phyloP scores from a whole-genome alignment of 1,140 invertebrate species.

The Anadara kagoshimensis region DNA sequence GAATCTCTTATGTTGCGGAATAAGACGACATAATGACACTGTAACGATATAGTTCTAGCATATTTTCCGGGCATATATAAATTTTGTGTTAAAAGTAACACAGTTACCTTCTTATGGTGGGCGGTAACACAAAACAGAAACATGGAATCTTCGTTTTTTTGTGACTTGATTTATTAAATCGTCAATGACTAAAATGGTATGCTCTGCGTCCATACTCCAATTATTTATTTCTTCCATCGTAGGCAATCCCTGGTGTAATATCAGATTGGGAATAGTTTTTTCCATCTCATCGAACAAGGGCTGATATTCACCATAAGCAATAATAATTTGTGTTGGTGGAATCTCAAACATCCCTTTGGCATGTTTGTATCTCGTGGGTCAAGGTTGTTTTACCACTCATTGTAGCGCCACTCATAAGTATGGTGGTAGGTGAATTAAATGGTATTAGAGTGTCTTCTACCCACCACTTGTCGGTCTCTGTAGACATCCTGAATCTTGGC shows the following conservation, averaged over 20 bases:
- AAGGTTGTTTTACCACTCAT: conserved; percentile 7
- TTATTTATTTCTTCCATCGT: conserved; percentile 5
- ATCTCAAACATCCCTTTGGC: conserved; percentile 28
- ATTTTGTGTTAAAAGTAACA: conserved; percentile 24
- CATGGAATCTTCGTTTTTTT: conserved; percentile 14
- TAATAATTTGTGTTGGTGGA: conserved; percentile 17
- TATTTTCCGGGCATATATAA: conserved; percentile 29
- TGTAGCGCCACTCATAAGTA: neutral
- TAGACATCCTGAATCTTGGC: no score
- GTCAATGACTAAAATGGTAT: conserved; percentile 22
- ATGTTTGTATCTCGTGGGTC: conserved; percentile 15
- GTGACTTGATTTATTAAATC: conserved; percentile 27
- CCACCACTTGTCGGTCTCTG: neutral
- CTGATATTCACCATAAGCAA: conserved; percentile 36
- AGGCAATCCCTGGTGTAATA: conserved; percentile 23
- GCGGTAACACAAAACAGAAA: conserved; percentile 22
- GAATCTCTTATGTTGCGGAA: conserved; percentile 31
- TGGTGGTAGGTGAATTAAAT: neutral
- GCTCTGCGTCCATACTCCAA: neutral
- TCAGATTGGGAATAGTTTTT: conserved; percentile 9
- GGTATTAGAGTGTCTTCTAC: neutral
- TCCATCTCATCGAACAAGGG: conserved; percentile 37
- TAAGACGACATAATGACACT: conserved; percentile 26
- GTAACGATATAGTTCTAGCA: conserved; percentile 24
- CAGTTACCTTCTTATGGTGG: conserved; percentile 21